Evolutionary conservation across 2,113 vertebrate species (phyloP).

Genomic region (Phylloscopus trochilus): DNA sequence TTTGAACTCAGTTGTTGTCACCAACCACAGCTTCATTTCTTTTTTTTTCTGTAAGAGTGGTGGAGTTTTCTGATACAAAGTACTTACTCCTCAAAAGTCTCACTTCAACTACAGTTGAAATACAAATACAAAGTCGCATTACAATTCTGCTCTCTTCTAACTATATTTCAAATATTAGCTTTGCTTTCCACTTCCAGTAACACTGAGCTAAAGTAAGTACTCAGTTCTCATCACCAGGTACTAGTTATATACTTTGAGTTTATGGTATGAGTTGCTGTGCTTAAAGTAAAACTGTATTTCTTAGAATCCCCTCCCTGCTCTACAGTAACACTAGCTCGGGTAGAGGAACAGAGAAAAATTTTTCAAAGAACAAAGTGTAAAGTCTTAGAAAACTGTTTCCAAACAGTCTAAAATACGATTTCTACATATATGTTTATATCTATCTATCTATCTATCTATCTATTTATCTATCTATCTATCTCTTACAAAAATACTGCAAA

Average conservation of each 20-base stretch:
- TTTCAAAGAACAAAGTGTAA: background rate
- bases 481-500: background rate
- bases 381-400: background rate
- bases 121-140: background rate
- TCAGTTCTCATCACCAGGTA: background rate
- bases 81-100: background rate
- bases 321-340: background rate
- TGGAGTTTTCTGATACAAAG: background rate
- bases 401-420: background rate
- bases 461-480: background rate
- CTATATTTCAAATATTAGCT: background rate
- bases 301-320: background rate
- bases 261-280: background rate
- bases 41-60: background rate
- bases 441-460: background rate
- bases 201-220: background rate
- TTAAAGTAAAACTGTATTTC: background rate
- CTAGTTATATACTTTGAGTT: background rate
- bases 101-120: background rate
- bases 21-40: accelerated
- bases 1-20: background rate
- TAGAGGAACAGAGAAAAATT: background rate
- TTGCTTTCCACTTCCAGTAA: background rate
- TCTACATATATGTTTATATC: background rate
- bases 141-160: background rate